Percentiles rank a stretch among this genome's conserved stretches.
Evolutionary conservation across 1,140 invertebrate species (phyloP).

Genomic region (Pantala flavescens): DNA sequence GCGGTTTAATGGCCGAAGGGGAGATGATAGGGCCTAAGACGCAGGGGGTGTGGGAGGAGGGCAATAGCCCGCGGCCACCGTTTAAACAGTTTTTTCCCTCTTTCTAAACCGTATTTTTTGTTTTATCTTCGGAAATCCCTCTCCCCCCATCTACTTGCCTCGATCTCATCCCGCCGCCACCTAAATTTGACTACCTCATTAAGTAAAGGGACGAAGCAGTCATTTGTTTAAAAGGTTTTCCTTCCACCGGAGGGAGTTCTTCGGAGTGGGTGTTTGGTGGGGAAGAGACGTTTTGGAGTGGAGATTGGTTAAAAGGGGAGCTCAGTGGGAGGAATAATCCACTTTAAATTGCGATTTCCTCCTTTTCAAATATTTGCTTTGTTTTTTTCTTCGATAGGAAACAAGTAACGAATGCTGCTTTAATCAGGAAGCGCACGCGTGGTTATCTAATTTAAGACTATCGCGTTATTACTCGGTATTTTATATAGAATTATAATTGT

Average conservation of each 20-base stretch:
- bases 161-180: neutral
- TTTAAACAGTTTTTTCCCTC: constrained; percentile 2
- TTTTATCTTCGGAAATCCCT: neutral
- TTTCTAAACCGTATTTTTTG: neutral
- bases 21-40: neutral
- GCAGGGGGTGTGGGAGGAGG: neutral
- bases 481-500: too few relatives aligned
- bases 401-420: too few relatives aligned
- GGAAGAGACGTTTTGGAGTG: neutral
- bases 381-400: neutral
- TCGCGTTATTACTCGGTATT: too few relatives aligned
- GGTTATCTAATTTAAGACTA: too few relatives aligned
- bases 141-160: neutral
- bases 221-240: constrained; percentile 11
- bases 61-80: constrained; percentile 4
- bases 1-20: neutral
- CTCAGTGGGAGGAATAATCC: neutral
- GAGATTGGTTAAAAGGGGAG: neutral
- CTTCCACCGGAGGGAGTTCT: neutral
- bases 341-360: constrained; percentile 10
- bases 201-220: constrained; percentile 11
- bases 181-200: constrained; percentile 15
- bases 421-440: too few relatives aligned
- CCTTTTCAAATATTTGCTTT: neutral
- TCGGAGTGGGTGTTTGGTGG: neutral